phyloP scores from a whole-genome alignment of 35 echinoderm and acorn worm genomes.

The Holothuria glaberrima region DNA sequence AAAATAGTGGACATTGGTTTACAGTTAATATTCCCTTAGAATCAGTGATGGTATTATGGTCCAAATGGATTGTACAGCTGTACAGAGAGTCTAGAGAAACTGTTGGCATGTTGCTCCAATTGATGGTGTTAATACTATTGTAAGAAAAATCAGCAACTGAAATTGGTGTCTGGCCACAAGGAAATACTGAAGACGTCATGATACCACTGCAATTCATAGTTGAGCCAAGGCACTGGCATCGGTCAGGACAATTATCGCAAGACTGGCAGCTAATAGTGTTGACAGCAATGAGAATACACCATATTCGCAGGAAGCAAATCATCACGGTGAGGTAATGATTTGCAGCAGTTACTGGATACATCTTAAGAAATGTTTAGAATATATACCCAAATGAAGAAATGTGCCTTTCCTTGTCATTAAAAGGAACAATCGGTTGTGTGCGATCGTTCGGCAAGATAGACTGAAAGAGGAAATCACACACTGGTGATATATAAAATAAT shows the following conservation, averaged over 20 bases:
- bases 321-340: too few species aligned
- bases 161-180: background rate
- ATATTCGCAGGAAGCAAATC: too few species aligned
- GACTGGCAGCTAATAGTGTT: background rate
- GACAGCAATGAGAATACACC: background rate
- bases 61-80: background rate
- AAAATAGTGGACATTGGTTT: background rate
- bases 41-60: background rate
- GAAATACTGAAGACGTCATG: background rate
- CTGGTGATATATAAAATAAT: too few species aligned
- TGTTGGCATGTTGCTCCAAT: background rate
- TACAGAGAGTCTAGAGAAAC: background rate
- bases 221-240: background rate
- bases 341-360: too few species aligned
- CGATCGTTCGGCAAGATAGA: too few species aligned
- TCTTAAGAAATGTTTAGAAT: too few species aligned
- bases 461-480: too few species aligned
- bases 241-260: background rate
- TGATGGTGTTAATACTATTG: background rate
- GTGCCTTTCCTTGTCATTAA: too few species aligned
- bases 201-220: background rate
- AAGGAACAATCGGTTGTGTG: too few species aligned
- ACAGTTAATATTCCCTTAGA: background rate
- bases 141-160: background rate
- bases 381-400: too few species aligned